Base-by-base conservation (phyloP, 2,888 invertebrate genomes). In the Eristalis pertinax region DNA sequence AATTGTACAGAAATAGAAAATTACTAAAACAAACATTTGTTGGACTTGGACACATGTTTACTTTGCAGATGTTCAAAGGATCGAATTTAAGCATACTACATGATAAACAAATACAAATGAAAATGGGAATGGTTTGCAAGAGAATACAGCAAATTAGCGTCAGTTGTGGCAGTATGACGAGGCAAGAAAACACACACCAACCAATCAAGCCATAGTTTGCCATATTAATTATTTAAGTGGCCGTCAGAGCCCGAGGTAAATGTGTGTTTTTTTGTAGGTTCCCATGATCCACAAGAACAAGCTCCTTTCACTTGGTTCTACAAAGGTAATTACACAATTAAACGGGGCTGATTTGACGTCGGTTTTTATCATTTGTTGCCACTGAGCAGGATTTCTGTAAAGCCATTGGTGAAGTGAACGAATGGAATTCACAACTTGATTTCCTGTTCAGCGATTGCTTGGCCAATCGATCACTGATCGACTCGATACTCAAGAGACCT, bases 11-110 rank as follows among this genome's bases (percentile, higher is more conserved):
- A 50, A 50, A 50, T 50, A 50, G 50, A 50, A 50, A n/a, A 50
- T 50, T 19, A 19, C 50, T 50, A 50, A 50, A 50, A 50, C 50
- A 50, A 50, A 50, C 50, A 50, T 50, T 50, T 50, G 50, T 19
- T 50, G 50, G n/a, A n/a, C 50, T 50, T 50, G 50, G 50, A 50
- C 50, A 50, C 50, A 50, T 50, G 50, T 50, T 50, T 50, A 50
- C 50, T 50, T 50, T 19, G 50, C 50, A 50, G 50, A 50, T 50
- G 50, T 50, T 50, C 50, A n/a, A 19, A 10, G 50, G 50, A 50
- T 50, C 50, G 19, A 50, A 50, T 50, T 50, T 19, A 50, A 19
- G 50, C 5, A 8, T 19, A 19, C 19, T 19, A 2, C 50, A 19
- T 50, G 50, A 50, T 50, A 50, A 50, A 50, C 50, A 50, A 50